phyloP scores from a whole-genome alignment of 2,113 vertebrate genomes.

The Oreochromis aureus region DNA sequence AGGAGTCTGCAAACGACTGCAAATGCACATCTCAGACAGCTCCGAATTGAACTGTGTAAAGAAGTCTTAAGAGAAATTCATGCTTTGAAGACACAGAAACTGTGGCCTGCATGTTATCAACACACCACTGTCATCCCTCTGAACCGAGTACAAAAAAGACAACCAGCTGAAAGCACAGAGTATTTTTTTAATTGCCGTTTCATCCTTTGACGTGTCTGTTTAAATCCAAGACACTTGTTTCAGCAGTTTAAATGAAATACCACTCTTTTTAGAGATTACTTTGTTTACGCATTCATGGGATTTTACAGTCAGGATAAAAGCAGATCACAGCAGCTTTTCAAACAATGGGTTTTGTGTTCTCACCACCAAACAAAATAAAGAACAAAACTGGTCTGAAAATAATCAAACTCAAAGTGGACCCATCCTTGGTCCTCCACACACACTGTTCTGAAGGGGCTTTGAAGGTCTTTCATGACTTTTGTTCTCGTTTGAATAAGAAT shows the following conservation, averaged over 20 bases:
- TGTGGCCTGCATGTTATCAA: not conserved
- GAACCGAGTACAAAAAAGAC: not conserved
- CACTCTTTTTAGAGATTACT: not conserved
- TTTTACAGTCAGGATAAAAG: not conserved
- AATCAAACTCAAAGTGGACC: constrained; percentile 4
- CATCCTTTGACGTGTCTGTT: not conserved
- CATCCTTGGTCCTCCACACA: not conserved
- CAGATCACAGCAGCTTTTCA: constrained; percentile 13
- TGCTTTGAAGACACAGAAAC: not conserved
- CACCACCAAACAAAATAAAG: not conserved
- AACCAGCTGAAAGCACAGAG: not conserved
- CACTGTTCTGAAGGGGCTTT: not conserved
- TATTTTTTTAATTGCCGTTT: not conserved
- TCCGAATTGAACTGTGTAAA: not conserved
- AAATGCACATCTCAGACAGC: not conserved
- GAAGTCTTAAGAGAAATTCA: not conserved
- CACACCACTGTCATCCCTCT: not conserved
- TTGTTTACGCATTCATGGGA: not conserved
- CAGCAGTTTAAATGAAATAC: constrained; percentile 1
- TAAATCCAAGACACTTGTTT: not conserved
- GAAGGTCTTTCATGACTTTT: constrained; percentile 16
- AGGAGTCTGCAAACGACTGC: not conserved
- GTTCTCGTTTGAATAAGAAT: constrained; percentile 24
- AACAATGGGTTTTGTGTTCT: constrained; percentile 2
- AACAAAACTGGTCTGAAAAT: not conserved